Evolutionary conservation across 2,797 vertebrate species (phyloP).

Genomic region (Dermochelys coriacea): DNA sequence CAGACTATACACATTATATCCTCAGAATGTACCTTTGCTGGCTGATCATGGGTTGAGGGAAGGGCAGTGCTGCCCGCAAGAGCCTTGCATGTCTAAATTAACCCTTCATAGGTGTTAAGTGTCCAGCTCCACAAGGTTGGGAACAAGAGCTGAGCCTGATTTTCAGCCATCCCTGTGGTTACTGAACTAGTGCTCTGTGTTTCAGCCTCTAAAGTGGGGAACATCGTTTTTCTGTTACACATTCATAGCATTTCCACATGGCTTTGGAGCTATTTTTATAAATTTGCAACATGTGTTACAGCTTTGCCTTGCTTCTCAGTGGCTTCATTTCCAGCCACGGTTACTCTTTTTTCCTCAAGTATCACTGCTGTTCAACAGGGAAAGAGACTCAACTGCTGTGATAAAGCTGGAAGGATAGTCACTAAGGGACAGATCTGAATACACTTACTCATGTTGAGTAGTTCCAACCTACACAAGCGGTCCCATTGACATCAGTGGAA

Average conservation of each 20-base stretch:
- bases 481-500: not conserved
- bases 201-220: not conserved
- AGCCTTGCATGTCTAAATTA: not conserved
- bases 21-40: not conserved
- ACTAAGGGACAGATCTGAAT: not conserved
- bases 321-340: not conserved
- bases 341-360: not conserved
- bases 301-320: not conserved
- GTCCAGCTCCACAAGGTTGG: not conserved
- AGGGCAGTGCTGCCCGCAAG: not conserved
- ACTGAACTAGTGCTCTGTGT: not conserved
- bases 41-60: not conserved
- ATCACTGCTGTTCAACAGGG: not conserved
- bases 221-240: not conserved
- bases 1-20: not conserved
- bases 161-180: not conserved
- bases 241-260: not conserved
- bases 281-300: not conserved
- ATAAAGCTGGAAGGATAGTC: not conserved
- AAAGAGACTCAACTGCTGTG: not conserved
- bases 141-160: not conserved
- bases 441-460: not conserved
- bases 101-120: not conserved
- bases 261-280: not conserved
- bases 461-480: not conserved